Evolutionary conservation across 2,888 invertebrate species (phyloP).

Genomic region (Nemotelus nigrinus): DNA sequence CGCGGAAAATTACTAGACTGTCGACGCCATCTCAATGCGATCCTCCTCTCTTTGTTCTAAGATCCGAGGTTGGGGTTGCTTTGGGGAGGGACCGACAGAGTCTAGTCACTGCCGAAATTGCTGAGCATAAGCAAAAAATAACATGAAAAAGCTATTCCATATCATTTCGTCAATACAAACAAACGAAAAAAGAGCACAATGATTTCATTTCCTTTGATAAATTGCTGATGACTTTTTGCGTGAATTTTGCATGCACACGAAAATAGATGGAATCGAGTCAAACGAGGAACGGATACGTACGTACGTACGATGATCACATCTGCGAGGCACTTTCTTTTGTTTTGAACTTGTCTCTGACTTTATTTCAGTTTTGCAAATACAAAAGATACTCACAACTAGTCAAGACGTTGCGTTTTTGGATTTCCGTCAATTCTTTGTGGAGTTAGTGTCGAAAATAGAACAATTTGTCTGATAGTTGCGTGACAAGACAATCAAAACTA

Average conservation of each 20-base stretch:
- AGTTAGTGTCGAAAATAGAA: background rate
- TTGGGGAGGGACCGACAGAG: background rate
- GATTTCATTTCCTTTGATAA: conserved; percentile 21
- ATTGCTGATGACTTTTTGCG: conserved; percentile 20
- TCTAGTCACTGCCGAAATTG: background rate
- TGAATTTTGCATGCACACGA: conserved; percentile 17
- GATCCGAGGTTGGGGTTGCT: background rate
- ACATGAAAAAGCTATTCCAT: too few relatives aligned
- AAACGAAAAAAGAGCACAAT: conserved; percentile 1
- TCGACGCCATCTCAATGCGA: too few relatives aligned
- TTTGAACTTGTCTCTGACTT: too few relatives aligned
- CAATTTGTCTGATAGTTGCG: conserved; percentile 20
- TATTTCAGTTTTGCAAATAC: too few relatives aligned
- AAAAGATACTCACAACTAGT: too few relatives aligned
- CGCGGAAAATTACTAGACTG: conserved; percentile 12
- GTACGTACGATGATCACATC: too few relatives aligned
- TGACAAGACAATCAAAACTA: conserved; percentile 27
- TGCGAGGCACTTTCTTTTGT: too few relatives aligned
- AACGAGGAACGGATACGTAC: too few relatives aligned
- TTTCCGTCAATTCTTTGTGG: too few relatives aligned
- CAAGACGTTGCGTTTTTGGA: too few relatives aligned
- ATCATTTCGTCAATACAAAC: background rate
- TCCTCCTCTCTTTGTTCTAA: background rate
- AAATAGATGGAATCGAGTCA: background rate
- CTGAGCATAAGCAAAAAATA: background rate